These are phyloP conservation scores for Brachypodius melanocephalos DNA, from an alignment of 2,113 vertebrate species.

Conservation along the genomic window DNA sequence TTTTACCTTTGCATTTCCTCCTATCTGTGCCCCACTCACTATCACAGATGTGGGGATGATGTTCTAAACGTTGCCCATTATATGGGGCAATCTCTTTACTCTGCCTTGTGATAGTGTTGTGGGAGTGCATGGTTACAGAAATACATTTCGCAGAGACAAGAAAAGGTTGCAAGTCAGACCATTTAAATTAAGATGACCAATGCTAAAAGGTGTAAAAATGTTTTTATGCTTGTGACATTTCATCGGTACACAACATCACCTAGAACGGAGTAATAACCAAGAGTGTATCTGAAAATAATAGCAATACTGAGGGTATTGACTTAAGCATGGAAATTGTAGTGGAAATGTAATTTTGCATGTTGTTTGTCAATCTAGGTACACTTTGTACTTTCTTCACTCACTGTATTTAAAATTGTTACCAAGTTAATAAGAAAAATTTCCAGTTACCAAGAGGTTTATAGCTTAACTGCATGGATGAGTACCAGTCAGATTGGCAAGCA, in stretches of 20 bases:
- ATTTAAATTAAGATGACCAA: background rate
- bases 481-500: background rate
- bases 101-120: background rate
- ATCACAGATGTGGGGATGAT: background rate
- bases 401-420: background rate
- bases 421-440: background rate
- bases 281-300: background rate
- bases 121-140: background rate
- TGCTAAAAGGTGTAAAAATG: background rate
- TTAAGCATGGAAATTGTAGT: background rate
- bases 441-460: background rate
- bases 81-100: background rate
- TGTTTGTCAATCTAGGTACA: background rate
- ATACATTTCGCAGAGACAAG: background rate
- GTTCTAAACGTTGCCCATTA: background rate
- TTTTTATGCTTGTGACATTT: background rate
- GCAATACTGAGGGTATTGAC: background rate
- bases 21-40: background rate
- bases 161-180: background rate
- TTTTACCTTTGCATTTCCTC: background rate
- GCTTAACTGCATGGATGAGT: background rate
- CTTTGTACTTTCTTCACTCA: background rate
- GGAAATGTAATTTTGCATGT: background rate
- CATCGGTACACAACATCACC: background rate
- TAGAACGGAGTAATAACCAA: background rate